Evolutionary conservation across 2,797 vertebrate genomes (phyloP), one percentile per base, ranked within the genome.

Genomic region (Dryobates pubescens): DNA sequence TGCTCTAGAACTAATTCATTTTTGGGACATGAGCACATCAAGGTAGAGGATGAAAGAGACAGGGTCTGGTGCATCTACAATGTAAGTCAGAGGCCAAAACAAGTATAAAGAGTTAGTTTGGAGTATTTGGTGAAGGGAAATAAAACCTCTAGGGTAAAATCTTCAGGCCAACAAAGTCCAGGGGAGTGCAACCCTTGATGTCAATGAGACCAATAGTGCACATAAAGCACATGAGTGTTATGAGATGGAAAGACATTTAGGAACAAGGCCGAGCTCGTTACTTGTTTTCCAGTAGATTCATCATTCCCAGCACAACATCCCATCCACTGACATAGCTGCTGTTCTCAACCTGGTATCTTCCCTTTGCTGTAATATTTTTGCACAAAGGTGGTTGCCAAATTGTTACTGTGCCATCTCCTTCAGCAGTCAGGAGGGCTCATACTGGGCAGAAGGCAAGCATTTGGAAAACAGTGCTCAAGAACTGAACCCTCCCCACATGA

Each of bases 391-490:
- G 32, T 86, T 85, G 70, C 43, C 32, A 69, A 92, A 75, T 88
- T 63, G 72, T 88, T 63, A 34, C 29, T 45, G 41, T 77, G 56
- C 76, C 80, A 58, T 79, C 73, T 69, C 54, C 83, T 84, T 79
- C 80, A 88, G 85, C 32, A 61, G 92, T 70, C 75, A 80, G 78
- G 64, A 75, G 79, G 85, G 78, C 82, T 94, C 47, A 9, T 49
- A 13, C n/a, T 58, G 23, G n/a, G 54, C 13, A 32, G 20, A 51
- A n/a, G 41, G 41, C 69, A 69, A 72, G 38, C 27, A 26, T 59
- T 61, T 62, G 27, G 41, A 78, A 86, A 83, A 16, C 3, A 13
- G 76, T 61, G 62, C 49, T 27, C 38, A 65, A 49, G 78, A 78
- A 32, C 61, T 49, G 17, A 79, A 38, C 8, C 15, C 9, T n/a